These are phyloP conservation scores for Cryptoprocta ferox DNA, from an alignment of 2,797 vertebrate species.

Conservation along the genomic window DNA sequence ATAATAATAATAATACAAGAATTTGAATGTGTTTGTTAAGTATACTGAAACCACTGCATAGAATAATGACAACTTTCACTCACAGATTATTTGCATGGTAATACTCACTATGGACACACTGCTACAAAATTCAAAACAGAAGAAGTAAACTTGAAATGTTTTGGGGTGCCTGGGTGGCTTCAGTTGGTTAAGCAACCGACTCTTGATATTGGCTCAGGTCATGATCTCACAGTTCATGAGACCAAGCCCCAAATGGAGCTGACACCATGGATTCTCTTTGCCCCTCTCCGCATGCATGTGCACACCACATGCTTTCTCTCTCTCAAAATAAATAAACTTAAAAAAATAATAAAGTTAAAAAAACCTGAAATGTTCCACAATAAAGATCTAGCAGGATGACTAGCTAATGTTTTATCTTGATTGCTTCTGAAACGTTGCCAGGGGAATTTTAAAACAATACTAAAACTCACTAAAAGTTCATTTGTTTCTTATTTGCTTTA, in stretches of 20 bases:
- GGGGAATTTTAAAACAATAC: background rate
- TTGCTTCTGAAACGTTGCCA: conserved; percentile 78
- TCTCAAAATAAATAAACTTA: too few relatives aligned
- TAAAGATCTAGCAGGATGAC: conserved; percentile 90
- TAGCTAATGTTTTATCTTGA: conserved; percentile 87
- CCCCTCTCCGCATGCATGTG: too few relatives aligned
- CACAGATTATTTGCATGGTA: conserved; percentile 93
- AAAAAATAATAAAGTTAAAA: too few relatives aligned
- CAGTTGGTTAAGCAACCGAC: too few relatives aligned
- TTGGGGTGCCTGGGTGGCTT: too few relatives aligned
- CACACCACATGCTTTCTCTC: too few relatives aligned
- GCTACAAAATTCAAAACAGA: conserved; percentile 94
- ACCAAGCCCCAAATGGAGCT: too few relatives aligned
- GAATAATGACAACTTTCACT: conserved; percentile 90
- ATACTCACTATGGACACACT: conserved; percentile 92
- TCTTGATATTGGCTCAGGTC: too few relatives aligned
- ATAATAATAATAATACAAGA: conserved; percentile 88
- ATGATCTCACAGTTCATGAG: too few relatives aligned
- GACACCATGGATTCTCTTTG: too few relatives aligned
- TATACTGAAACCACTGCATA: conserved; percentile 89
- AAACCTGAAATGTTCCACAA: conserved; percentile 90
- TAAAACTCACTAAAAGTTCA: background rate
- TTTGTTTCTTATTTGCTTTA: background rate
- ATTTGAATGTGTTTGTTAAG: conserved; percentile 88
- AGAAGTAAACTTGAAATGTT: conserved; percentile 78